Conservation (phyloP, 2,113 vertebrate genomes). For the Crotalus helleri region DNA sequence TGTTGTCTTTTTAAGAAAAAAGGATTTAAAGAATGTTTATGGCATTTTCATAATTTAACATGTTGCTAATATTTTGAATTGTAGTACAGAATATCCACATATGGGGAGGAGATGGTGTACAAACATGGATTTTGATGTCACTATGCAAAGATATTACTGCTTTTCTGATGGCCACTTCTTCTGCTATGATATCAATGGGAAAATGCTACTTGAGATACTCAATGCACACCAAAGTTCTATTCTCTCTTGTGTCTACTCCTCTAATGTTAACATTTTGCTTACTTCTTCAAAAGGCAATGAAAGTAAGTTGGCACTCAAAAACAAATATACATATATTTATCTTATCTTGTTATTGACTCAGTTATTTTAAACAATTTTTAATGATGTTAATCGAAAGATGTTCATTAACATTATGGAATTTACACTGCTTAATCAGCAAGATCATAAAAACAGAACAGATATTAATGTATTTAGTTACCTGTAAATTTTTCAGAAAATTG, state of each 20-base stretch:
- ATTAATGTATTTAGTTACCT: neutral
- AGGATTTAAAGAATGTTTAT: neutral
- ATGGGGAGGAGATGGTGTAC: conserved; percentile 27
- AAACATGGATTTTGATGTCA: conserved; percentile 35
- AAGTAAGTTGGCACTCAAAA: neutral
- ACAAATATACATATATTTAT: neutral
- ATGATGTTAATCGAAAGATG: neutral
- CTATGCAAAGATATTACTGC: conserved; percentile 24
- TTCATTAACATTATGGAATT: neutral
- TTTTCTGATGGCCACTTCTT: conserved; percentile 20
- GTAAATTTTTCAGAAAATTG: neutral
- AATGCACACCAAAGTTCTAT: neutral
- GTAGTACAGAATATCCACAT: conserved; percentile 14
- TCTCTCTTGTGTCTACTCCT: conserved; percentile 22
- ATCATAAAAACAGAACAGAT: neutral
- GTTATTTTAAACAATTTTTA: neutral
- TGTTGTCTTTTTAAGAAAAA: neutral
- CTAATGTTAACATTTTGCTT: conserved; percentile 6
- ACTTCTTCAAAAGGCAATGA: conserved; percentile 27
- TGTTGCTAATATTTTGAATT: conserved; percentile 19
- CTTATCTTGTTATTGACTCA: neutral
- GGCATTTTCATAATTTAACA: neutral
- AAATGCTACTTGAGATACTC: conserved; percentile 4
- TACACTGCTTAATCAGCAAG: neutral
- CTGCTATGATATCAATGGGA: conserved; percentile 37